Conservation (phyloP, 2,888 invertebrate genomes). For the Masnerella sp. region DNA sequence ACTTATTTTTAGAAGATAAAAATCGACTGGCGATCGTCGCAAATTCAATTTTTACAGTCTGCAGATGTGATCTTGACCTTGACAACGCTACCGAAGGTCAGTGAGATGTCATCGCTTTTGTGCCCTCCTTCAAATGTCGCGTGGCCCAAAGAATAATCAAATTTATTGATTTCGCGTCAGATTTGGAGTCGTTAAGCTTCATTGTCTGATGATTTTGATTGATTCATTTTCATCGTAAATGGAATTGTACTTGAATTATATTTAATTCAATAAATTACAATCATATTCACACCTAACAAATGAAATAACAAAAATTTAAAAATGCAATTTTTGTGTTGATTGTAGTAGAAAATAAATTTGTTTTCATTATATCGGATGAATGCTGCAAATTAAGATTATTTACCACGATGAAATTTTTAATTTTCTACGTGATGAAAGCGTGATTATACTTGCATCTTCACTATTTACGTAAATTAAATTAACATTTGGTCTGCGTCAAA, state of each 20-base stretch:
- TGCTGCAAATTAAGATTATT: no score
- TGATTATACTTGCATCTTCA: no score
- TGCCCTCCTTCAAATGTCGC: background rate
- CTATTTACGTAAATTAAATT: no score
- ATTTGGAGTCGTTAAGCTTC: background rate
- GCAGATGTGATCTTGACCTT: constrained; percentile 12
- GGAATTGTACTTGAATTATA: no score
- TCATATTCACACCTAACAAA: background rate
- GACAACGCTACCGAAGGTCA: constrained; percentile 7
- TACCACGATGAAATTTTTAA: no score
- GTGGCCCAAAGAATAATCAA: background rate
- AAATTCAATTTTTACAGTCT: constrained; percentile 10
- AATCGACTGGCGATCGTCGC: background rate
- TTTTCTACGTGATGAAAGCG: no score
- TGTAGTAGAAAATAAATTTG: no score
- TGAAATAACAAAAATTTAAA: no score
- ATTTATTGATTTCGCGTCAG: constrained; percentile 10
- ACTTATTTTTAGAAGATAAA: background rate
- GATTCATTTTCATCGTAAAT: background rate
- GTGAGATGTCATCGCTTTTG: constrained; percentile 13
- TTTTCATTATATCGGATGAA: no score
- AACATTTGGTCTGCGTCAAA: no score
- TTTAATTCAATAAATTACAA: no score
- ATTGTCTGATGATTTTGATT: background rate
- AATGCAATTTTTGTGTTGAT: no score